Base-by-base conservation (phyloP, 1,140 invertebrate genomes). In the Heliconius eleuchia region DNA sequence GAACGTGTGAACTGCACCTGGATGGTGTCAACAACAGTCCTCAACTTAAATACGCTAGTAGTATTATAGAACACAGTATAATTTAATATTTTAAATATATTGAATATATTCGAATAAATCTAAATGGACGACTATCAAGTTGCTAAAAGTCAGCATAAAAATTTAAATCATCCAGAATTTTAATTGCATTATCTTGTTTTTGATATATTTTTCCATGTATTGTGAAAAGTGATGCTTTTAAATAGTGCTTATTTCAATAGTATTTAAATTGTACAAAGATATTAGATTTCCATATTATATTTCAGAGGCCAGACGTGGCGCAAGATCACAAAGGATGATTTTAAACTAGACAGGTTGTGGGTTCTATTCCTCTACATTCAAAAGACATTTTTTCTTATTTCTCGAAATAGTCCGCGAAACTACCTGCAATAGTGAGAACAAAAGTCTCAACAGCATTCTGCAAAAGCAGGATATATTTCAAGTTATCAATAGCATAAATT, bases 401-500 rank as follows among this genome's bases (percentile, higher is more conserved):
- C 13, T 46, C 3, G 11, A 46, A 13, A 42, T 42, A 42, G 2
- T 13, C 3, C 13, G 11, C 13, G 42, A 46, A 46, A 46, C 42
- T 46, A 46, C 13, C 3, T 13, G 42, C 3, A 9, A 66, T 4
- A 11, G 13, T 27, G 23, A 66, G 23, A 66, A 66, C 13, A 66
- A 66, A 66, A 66, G 60, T 27, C 23, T 66, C 0, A 66, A 66
- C 8, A 11, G 4, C 42, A 9, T 27, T 34, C 23, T 13, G 34
- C 70, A 8, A 72, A 19, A 19, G 71, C 37, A 77, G 73, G 46
- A 71, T 73, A 60, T 77, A 80, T 80, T 77, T 80, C 75, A 80
- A 77, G 71, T 80, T 80, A 80, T 80, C 75, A 80, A 76, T 80
- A 73, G 77, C 37, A 76, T 76, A 76, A 76, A 77, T 77, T 80